Conservation (phyloP, 37 sponge, comb jelly and placozoan species). For the Hormiphora californensis region DNA sequence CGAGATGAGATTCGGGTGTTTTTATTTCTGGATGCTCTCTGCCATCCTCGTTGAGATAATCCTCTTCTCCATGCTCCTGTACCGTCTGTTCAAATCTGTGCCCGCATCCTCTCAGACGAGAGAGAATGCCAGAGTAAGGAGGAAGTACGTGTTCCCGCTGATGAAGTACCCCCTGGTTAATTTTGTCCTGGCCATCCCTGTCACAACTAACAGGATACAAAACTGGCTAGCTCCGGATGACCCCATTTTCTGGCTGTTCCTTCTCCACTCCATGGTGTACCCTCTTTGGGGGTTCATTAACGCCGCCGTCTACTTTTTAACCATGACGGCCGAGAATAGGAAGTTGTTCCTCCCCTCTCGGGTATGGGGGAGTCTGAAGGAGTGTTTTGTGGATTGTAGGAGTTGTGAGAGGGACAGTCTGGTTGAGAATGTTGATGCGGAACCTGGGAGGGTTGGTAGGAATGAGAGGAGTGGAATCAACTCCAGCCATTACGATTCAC, state of each 20-base stretch:
- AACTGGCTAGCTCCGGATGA: neutral
- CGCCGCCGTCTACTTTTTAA: slow-evolving; percentile 22
- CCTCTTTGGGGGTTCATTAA: slow-evolving; percentile 44
- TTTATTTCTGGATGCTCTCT: slow-evolving; percentile 7
- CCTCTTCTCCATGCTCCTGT: neutral
- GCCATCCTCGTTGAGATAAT: slow-evolving; percentile 17
- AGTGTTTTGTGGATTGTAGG: too few relatives aligned
- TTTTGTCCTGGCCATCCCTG: slow-evolving; percentile 33
- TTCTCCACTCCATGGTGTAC: slow-evolving; percentile 11
- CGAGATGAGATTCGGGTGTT: neutral
- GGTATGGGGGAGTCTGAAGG: too few relatives aligned
- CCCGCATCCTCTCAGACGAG: too few relatives aligned
- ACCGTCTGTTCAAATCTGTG: neutral
- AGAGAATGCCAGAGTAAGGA: neutral
- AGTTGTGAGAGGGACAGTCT: too few relatives aligned
- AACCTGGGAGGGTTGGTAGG: too few relatives aligned
- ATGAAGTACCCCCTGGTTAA: slow-evolving; percentile 22
- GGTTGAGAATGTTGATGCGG: too few relatives aligned
- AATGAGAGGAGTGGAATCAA: too few relatives aligned
- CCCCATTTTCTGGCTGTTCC: slow-evolving; percentile 2
- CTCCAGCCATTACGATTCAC: too few relatives aligned
- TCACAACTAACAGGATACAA: slow-evolving; percentile 18
- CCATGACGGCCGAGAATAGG: too few relatives aligned
- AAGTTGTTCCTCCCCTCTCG: too few relatives aligned
- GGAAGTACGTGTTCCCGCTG: slow-evolving; percentile 24